Evolutionary conservation across 2,888 invertebrate species (phyloP), one percentile per base, ranked within the genome.

Genomic region (Seladonia tumulorum): DNA sequence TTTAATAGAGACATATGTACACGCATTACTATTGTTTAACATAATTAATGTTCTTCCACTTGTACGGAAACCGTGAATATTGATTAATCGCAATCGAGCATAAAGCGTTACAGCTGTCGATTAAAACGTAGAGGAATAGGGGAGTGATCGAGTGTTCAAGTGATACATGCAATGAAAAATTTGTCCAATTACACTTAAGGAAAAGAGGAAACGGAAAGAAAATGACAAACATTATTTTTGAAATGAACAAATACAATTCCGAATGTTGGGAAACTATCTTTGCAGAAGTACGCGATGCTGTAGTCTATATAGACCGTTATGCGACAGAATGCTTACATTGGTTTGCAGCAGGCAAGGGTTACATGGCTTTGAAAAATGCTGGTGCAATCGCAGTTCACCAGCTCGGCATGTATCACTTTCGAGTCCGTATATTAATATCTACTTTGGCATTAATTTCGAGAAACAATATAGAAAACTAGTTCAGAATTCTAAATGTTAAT

Each of bases 281-380:
- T 86, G 95, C 96, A 72, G 95, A 96, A 91, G 96, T 97, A 70
- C 96, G 96, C 78, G 96, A 96, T 90, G 96, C 97, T 85, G 96
- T 96, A 1, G 97, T 97, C 72, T 97, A 96, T 91, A 94, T 97
- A 70, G 97, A 97, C 91, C 96, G 96, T 90, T 94, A 95, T 57
- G 96, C 96, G 82, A 96, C 97, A 0, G 97, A 97, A 93, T 96
- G 97, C 92, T 94, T 97, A 68, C 97, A 97, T 92, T 97, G 97
- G 97, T 96, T 96, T 91, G 97, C 97, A 2, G 97, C 97, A 0
- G 95, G 94, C 79, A 91, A 87, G 80, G 93, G 94, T 63, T 95
- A 96, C n/a, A 95, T 96, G 83, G 95, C 96, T 84, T 94, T 97
- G 18, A 94, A 96, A 74, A 94, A 95, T 74, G 96, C 96, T 45